Base-by-base conservation (phyloP, 2,797 vertebrate genomes). In the Danio aesculapii region DNA sequence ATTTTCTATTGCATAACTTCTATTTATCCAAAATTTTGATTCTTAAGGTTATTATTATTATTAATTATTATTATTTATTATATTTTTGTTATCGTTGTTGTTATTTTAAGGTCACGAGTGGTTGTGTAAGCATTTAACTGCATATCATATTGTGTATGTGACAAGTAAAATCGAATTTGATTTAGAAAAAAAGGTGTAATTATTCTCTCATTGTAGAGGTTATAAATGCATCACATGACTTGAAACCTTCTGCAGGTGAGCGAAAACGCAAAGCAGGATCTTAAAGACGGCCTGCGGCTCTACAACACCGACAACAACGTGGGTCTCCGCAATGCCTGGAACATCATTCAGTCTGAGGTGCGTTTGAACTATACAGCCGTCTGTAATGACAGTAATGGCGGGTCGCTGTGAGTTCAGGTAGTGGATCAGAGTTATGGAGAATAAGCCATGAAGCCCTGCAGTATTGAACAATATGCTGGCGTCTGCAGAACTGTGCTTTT, bases 301-400 rank as follows among this genome's bases (percentile, higher is more conserved):
- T 99, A 97, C 91, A 96, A 95, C 88, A 96, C 96, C 0, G 96
- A 98, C 12, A 94, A 96, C 89, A 99, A 99, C 8, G 93, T 97
- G 16, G 98, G 98, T 2, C 93, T 99, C 86, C 96, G 92, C 89
- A 97, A 99, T 0, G 98, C 98, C 0, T 99, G 98, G 98, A 97
- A 98, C 93, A 94, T 98, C 86, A 99, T 99, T 84, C 98, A 99
- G 92, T 93, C 94, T 49, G 97, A 99, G 95, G 98, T 99, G 85
- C 43, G 82, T 64, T 73, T 47, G 49, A 53, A 46, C 52, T 55
- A 64, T 53, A 53, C 30, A 53, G 14, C 11, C 8, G 19, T 8
- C 9, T 6, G 66, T 11, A 13, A 49, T 16, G 64, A 55, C 17
- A 57, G n/a, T 49, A 73, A 63, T 49, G 66, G 43, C 1, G 66